A percentile compares a stretch with the other conserved stretches of the same genome.
Evolutionary conservation across 2,113 vertebrate species (phyloP).

Genomic region (Alaudala cheleensis): DNA sequence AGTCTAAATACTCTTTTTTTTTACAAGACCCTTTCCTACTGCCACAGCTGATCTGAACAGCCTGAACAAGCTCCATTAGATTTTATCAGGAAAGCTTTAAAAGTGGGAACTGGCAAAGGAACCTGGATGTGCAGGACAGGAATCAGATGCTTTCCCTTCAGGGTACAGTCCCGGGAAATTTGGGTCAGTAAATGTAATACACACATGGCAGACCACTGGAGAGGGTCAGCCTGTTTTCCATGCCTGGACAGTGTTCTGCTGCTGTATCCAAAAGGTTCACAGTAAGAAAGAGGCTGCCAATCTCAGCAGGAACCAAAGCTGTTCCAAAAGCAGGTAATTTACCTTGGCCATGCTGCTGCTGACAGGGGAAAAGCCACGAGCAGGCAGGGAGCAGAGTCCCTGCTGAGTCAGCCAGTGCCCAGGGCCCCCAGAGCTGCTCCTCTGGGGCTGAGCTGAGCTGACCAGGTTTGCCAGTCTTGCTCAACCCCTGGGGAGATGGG

Average conservation of each 20-base stretch:
- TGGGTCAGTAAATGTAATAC: neutral
- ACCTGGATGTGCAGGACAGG: neutral
- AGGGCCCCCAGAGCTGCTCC: neutral
- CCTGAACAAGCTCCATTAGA: neutral
- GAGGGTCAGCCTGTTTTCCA: neutral
- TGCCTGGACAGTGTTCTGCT: neutral
- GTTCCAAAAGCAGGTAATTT: neutral
- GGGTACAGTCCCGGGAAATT: neutral
- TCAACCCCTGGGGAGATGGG: neutral
- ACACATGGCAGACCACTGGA: neutral
- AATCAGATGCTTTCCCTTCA: neutral
- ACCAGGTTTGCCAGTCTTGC: neutral
- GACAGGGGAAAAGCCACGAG: neutral
- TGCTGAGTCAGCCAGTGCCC: neutral
- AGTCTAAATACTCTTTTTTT: neutral
- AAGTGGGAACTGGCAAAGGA: neutral
- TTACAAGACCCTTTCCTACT: neutral
- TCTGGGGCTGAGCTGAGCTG: neutral
- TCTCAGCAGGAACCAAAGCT: neutral
- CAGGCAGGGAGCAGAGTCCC: neutral
- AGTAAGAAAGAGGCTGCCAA: neutral
- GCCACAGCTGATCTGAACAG: fast-evolving
- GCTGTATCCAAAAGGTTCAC: neutral
- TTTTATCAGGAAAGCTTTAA: neutral
- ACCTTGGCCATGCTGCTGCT: slow-evolving; percentile 18